Evolutionary conservation across 2,113 vertebrate genomes (phyloP).

Genomic region (Pachycephala philippinensis): DNA sequence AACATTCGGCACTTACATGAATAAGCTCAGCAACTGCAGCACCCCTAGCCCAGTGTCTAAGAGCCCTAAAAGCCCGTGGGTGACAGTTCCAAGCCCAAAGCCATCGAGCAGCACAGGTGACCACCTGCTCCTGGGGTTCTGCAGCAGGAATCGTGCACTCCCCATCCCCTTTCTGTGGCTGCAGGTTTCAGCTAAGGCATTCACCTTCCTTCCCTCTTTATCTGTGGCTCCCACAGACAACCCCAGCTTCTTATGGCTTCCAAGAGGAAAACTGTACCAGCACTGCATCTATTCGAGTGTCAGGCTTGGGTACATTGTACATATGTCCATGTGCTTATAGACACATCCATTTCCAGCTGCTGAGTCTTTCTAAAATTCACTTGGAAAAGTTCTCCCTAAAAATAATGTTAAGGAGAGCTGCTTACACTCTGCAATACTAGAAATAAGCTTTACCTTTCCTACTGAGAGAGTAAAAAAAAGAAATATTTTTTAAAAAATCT

Average conservation of each 20-base stretch:
- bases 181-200: background rate
- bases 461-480: background rate
- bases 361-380: background rate
- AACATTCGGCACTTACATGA: conserved; percentile 44
- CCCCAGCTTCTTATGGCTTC: background rate
- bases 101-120: background rate
- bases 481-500: too few relatives aligned
- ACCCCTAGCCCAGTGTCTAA: background rate
- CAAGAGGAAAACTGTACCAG: background rate
- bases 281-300: background rate
- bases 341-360: background rate
- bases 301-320: background rate
- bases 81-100: background rate
- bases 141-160: background rate
- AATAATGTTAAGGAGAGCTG: background rate
- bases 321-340: background rate
- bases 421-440: background rate
- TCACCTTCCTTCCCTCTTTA: background rate
- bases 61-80: background rate
- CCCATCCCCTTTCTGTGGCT: background rate
- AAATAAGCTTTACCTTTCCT: background rate
- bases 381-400: background rate
- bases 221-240: background rate
- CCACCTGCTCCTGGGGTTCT: background rate
- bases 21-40: conserved; percentile 41